Evolutionary conservation across 2,888 invertebrate species (phyloP).

Genomic region (Drosophila histrio): DNA sequence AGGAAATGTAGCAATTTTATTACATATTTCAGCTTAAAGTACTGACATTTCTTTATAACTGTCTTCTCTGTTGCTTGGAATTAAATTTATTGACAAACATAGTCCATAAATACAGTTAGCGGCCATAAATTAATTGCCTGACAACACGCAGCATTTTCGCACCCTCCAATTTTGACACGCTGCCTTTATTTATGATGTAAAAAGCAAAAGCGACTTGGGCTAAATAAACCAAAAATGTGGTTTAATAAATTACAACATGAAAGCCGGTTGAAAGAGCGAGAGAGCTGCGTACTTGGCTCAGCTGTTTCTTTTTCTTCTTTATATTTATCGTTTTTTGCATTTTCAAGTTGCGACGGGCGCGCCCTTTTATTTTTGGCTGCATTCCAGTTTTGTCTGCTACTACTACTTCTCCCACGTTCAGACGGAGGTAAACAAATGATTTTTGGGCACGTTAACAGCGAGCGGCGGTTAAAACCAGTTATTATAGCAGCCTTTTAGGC

Average conservation of each 20-base stretch:
- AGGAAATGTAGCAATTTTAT: neutral
- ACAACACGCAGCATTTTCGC: constrained; percentile 57
- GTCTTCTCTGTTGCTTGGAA: neutral
- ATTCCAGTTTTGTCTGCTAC: constrained; percentile 3
- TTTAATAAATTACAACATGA: constrained; percentile 56
- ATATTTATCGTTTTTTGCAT: constrained; percentile 29
- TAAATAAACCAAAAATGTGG: constrained; percentile 52
- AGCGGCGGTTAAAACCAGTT: neutral
- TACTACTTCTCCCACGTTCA: constrained; percentile 7
- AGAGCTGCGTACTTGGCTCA: constrained; percentile 26
- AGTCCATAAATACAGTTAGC: constrained; percentile 38
- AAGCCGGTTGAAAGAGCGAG: constrained; percentile 40
- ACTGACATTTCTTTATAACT: neutral
- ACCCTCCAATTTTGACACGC: constrained; percentile 25
- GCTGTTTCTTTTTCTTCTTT: constrained; percentile 25
- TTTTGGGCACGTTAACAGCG: constrained; percentile 40
- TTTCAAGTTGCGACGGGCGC: constrained; percentile 30
- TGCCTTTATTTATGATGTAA: constrained; percentile 40
- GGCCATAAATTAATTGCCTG: constrained; percentile 55
- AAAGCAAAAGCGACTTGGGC: constrained; percentile 21
- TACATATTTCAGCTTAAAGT: neutral
- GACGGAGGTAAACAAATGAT: constrained; percentile 65
- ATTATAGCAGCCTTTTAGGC: constrained; percentile 68
- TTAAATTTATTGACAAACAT: constrained; percentile 1
- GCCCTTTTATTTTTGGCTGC: constrained; percentile 30